A percentile compares a stretch with the other conserved stretches of the same genome.
phyloP scores from a whole-genome alignment of 2,113 vertebrate genomes.

The Salvelinus sp. region DNA sequence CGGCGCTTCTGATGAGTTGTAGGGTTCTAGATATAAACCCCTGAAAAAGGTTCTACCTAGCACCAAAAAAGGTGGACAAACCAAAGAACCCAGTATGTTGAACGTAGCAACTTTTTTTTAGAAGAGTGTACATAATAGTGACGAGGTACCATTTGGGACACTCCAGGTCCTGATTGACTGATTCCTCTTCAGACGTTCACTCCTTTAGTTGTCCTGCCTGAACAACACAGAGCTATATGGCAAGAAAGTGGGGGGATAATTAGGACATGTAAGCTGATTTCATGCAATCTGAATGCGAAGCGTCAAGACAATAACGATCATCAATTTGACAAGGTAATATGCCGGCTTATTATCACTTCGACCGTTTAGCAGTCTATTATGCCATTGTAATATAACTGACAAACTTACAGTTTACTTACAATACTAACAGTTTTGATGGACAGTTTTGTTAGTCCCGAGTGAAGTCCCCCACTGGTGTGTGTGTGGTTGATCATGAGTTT shows the following conservation, averaged over 20 bases:
- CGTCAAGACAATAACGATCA: conserved; percentile 11
- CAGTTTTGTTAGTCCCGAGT: too few relatives aligned
- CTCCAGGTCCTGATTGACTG: background rate
- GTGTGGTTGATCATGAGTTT: background rate
- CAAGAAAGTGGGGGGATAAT: background rate
- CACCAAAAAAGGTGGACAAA: too few relatives aligned
- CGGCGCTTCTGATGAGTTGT: too few relatives aligned
- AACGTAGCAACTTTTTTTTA: too few relatives aligned
- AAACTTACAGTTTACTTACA: too few relatives aligned
- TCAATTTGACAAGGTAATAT: conserved; percentile 17
- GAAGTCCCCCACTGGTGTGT: background rate
- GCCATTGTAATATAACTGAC: background rate
- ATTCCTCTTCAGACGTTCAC: background rate
- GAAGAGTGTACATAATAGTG: too few relatives aligned
- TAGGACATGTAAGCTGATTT: background rate
- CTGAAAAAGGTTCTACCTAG: too few relatives aligned
- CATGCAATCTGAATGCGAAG: background rate
- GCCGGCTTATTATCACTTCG: background rate
- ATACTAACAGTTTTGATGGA: too few relatives aligned
- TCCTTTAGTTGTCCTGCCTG: background rate
- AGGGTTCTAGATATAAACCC: too few relatives aligned
- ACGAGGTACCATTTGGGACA: too few relatives aligned
- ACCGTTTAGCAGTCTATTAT: background rate
- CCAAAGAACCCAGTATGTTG: too few relatives aligned
- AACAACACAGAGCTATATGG: background rate